These are phyloP conservation scores for Gryllus longicercus DNA, from an alignment of 2,888 invertebrate genomes.

Conservation along the genomic window DNA sequence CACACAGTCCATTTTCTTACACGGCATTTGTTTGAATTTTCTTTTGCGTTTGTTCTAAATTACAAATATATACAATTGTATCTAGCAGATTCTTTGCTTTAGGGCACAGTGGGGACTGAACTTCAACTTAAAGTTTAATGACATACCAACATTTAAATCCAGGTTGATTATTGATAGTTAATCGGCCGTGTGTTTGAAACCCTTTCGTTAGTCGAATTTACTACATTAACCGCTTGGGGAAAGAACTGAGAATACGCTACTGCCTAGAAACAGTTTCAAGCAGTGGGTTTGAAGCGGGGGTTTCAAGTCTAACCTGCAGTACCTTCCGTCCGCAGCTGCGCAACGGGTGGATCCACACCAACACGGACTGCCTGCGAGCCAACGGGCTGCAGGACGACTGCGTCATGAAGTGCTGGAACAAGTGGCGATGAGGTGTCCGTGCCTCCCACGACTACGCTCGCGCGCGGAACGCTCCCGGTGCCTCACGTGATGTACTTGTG, in stretches of 20 bases:
- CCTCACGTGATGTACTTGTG: neutral
- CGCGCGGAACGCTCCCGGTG: neutral
- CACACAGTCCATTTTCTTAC: too few relatives aligned
- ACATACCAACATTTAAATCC: neutral
- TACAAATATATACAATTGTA: too few relatives aligned
- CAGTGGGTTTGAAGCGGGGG: neutral
- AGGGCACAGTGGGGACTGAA: too few relatives aligned
- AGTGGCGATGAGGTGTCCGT: neutral
- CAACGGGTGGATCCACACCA: neutral
- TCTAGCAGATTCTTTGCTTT: too few relatives aligned
- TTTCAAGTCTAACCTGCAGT: neutral
- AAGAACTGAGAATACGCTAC: neutral
- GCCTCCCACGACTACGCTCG: neutral
- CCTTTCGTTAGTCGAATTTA: too few relatives aligned
- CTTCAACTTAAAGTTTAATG: too few relatives aligned
- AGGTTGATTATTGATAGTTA: neutral
- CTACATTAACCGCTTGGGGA: too few relatives aligned
- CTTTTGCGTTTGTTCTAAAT: too few relatives aligned
- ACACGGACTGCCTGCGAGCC: neutral
- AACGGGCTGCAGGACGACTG: constrained; percentile 5
- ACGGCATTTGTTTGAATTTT: too few relatives aligned
- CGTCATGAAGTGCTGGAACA: neutral
- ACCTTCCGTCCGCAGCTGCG: neutral
- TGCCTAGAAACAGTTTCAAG: neutral
- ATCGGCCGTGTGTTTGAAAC: too few relatives aligned